Conservation (phyloP, 2,797 vertebrate species). For the Acrossocheilus fasciatus region DNA sequence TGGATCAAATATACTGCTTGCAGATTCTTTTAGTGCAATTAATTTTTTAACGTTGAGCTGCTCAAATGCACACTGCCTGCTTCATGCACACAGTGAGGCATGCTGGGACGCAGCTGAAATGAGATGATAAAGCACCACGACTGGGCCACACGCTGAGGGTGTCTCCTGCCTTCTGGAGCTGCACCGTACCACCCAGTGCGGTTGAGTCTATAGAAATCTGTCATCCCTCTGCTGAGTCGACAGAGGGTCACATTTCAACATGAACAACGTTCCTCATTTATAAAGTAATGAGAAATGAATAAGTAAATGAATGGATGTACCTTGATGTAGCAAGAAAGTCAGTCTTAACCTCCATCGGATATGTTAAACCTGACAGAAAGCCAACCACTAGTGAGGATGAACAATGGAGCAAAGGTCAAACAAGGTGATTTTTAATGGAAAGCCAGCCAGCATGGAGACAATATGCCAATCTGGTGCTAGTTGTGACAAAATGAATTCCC, state of each 20-base stretch:
- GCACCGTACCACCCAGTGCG: conserved; percentile 3
- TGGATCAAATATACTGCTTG: background rate
- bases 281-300: conserved; percentile 34
- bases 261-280: conserved; percentile 24
- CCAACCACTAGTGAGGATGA: conserved; percentile 7
- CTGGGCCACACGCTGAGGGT: conserved; percentile 45
- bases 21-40: conserved; percentile 7
- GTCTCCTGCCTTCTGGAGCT: conserved; percentile 52
- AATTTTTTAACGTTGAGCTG: background rate
- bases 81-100: conserved; percentile 16
- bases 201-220: conserved; percentile 45
- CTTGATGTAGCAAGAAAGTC: conserved; percentile 15
- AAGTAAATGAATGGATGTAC: conserved; percentile 33
- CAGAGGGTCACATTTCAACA: conserved; percentile 32
- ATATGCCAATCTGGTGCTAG: conserved; percentile 61
- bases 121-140: conserved; percentile 38
- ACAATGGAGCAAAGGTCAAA: conserved; percentile 54
- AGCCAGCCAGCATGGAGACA: conserved; percentile 56
- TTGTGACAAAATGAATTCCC: conserved; percentile 75
- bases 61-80: background rate
- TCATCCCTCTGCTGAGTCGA: conserved; percentile 19
- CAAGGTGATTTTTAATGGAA: conserved; percentile 67
- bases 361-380: conserved; percentile 31
- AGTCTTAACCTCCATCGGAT: conserved; percentile 31
- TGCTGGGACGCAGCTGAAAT: conserved; percentile 23